Conservation (phyloP, 2,113 vertebrate genomes). For the Melospiza melodia region DNA sequence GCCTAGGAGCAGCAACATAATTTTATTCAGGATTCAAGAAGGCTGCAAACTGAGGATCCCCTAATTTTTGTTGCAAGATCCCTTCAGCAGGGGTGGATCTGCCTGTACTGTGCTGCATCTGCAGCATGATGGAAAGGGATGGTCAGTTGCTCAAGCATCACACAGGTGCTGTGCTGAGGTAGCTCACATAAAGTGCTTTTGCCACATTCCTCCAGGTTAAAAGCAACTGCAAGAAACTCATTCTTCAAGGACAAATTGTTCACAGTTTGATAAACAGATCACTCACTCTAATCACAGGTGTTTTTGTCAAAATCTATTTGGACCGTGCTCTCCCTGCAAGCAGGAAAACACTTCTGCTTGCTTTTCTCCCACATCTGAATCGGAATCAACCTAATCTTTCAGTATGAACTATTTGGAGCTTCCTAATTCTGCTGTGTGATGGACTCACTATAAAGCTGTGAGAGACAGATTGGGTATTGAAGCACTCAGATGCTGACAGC, state of each 20-base stretch:
- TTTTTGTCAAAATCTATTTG: not conserved
- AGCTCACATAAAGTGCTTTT: not conserved
- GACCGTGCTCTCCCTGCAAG: not conserved
- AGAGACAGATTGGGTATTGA: fast-evolving
- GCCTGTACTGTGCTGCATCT: not conserved
- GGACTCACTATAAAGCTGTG: not conserved
- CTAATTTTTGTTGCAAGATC: not conserved
- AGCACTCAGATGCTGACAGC: not conserved
- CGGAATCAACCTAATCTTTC: not conserved
- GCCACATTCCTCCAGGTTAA: not conserved
- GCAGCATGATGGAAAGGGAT: not conserved
- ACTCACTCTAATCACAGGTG: not conserved
- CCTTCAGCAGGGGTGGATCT: not conserved
- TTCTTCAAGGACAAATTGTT: not conserved
- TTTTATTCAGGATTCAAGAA: not conserved
- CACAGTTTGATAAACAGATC: not conserved
- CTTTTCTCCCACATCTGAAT: not conserved
- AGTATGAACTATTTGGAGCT: not conserved
- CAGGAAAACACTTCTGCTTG: not conserved
- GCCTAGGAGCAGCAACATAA: not conserved
- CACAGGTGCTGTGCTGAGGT: not conserved
- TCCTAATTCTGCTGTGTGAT: fast-evolving
- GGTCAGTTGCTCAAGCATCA: not conserved
- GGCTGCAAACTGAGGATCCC: not conserved
- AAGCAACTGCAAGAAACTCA: not conserved